Evolutionary conservation across 2,113 vertebrate genomes (phyloP), one percentile per base, ranked within the genome.

Genomic region (Dromiciops gliroides): DNA sequence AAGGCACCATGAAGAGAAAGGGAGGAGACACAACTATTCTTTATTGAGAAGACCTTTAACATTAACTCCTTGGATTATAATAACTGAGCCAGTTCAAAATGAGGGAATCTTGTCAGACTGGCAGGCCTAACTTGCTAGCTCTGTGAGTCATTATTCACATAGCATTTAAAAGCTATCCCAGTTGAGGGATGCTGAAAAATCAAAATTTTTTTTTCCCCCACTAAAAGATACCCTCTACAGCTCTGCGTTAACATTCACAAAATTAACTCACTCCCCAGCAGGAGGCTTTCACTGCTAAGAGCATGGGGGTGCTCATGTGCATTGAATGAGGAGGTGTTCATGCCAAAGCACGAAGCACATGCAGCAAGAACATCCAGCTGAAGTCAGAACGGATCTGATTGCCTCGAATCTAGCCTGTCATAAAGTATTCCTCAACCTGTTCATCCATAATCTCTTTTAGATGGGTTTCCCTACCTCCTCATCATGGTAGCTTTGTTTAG

Each of bases 401-500:
- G 97, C 95, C 97, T 96, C 0, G 52, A 94, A 91, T 8, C 51
- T 0, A 51, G 95, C 92, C 98, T 96, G 98, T 97, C 98, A 96
- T 97, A 96, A 94, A 49, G 14, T 91, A 97, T 98, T 98, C 97
- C 75, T 98, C 98, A 98, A 95, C 95, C 97, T 97, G 97, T 5
- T 98, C 97, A 94, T 90, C 97, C 97, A 93, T 92, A 96, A 98
- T 98, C 97, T 97, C 97, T 47, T 96, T 92, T 24, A 94, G 95
- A 97, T 97, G 97, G 97, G 9, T 92, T 97, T 95, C 44, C 95
- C 97, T 98, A 97, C 97, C 95, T 98, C 98, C 98, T 97, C 95
- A 97, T 98, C 97, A 97, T 91, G 96, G 96, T 95, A 89, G 96
- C 98, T 98, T 98, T 98, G 98, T 98, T 98, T 98, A 98, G 98